Conservation (phyloP, 2,888 invertebrate species). For the Pyrochroa serraticornis region DNA sequence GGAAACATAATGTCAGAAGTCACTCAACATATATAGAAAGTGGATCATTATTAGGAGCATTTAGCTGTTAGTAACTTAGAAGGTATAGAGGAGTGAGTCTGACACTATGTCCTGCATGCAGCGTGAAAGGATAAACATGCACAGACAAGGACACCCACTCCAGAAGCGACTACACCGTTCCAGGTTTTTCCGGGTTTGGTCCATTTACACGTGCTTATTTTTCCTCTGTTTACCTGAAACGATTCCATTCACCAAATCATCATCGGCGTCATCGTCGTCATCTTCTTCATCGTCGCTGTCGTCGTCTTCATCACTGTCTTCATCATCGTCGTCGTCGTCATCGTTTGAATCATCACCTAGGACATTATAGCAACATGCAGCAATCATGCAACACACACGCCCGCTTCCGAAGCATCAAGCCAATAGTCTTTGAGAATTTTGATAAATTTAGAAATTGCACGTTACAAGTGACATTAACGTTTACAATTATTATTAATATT, state of each 20-base stretch:
- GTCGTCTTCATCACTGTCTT: constrained; percentile 59
- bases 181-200: constrained; percentile 40
- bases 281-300: constrained; percentile 51
- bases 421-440: constrained; percentile 3
- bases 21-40: constrained; percentile 49
- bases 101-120: constrained; percentile 59
- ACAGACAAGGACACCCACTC: constrained; percentile 53
- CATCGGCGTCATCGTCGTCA: constrained; percentile 27
- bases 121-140: constrained; percentile 48
- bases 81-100: constrained; percentile 54
- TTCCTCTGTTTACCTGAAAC: constrained; percentile 57
- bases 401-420: constrained; percentile 34
- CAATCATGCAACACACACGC: constrained; percentile 52
- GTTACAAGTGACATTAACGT: constrained; percentile 22
- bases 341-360: constrained; percentile 55
- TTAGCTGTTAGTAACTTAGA: constrained; percentile 49
- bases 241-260: constrained; percentile 48
- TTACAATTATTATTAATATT: constrained; percentile 34
- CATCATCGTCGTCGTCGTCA: constrained; percentile 55
- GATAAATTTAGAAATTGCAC: not conserved
- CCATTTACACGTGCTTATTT: constrained; percentile 31
- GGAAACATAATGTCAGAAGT: constrained; percentile 84
- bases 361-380: constrained; percentile 58
- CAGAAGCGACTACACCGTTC: constrained; percentile 43
- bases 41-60: constrained; percentile 41